A percentile compares a stretch with the other conserved stretches of the same genome.
Conservation (phyloP, 2,888 invertebrate species). For the Pyrochroa serraticornis region DNA sequence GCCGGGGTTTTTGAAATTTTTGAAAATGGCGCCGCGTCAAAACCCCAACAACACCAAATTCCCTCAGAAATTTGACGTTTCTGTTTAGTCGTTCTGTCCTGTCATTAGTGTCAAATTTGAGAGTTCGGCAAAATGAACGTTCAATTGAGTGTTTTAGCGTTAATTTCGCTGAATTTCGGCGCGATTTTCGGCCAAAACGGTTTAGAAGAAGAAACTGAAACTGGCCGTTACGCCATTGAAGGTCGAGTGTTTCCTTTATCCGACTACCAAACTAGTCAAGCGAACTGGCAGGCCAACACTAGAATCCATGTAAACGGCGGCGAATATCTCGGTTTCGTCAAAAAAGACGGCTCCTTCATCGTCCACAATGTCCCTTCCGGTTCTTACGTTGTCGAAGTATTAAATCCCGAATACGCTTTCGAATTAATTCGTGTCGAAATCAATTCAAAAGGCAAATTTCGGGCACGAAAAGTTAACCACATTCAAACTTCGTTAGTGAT, state of each 20-base stretch:
- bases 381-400: conserved; percentile 91
- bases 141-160: too few relatives aligned
- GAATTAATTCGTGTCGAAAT: conserved; percentile 97
- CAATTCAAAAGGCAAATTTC: conserved; percentile 94
- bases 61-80: too few relatives aligned
- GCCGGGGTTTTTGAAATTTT: too few relatives aligned
- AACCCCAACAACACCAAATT: too few relatives aligned
- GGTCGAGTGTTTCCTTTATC: conserved; percentile 77
- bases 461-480: conserved; percentile 92
- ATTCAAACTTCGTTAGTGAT: conserved; percentile 90
- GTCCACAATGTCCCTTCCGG: conserved; percentile 85
- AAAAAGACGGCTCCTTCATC: conserved; percentile 89
- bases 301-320: conserved; percentile 87
- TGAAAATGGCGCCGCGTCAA: too few relatives aligned
- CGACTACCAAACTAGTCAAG: conserved; percentile 63
- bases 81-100: too few relatives aligned
- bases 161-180: too few relatives aligned
- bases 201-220: conserved; percentile 56
- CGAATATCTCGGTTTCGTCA: conserved; percentile 84
- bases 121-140: too few relatives aligned
- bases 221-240: conserved; percentile 74
- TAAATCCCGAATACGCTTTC: conserved; percentile 89
- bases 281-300: conserved; percentile 79
- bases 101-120: too few relatives aligned
- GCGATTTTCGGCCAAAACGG: conserved; percentile 23